Conservation (phyloP, 2,888 invertebrate species). For the Blastobasis lacticolella region DNA sequence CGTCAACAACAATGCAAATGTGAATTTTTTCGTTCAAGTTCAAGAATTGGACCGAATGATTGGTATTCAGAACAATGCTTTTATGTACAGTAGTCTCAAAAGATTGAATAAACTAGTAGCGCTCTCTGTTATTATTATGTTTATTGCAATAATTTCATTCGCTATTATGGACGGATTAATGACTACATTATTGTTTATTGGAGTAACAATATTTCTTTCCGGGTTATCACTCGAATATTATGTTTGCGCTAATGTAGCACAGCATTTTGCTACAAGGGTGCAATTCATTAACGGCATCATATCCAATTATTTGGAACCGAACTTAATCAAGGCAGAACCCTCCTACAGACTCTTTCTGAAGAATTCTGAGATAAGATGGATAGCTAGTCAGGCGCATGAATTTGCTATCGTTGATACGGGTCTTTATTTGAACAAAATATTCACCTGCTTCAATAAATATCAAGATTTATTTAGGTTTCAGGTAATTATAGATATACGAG, state of each 20-base stretch:
- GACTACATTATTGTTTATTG: constrained; percentile 3
- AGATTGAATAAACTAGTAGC: constrained; percentile 19
- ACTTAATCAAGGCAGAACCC: neutral
- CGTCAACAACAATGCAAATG: constrained; percentile 30
- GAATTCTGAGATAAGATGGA: constrained; percentile 19
- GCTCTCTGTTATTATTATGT: constrained; percentile 10
- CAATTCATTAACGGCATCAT: constrained; percentile 40
- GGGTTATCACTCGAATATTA: constrained; percentile 32
- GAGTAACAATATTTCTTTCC: constrained; percentile 17
- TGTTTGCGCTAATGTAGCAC: constrained; percentile 30
- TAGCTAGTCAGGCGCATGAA: constrained; percentile 30
- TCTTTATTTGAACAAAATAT: constrained; percentile 28
- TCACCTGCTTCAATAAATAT: constrained; percentile 27
- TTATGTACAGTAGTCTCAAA: constrained; percentile 21
- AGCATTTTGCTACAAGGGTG: constrained; percentile 33
- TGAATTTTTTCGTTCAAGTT: constrained; percentile 34
- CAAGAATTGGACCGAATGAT: constrained; percentile 44
- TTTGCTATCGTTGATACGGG: constrained; percentile 28
- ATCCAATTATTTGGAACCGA: constrained; percentile 27
- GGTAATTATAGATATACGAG: constrained; percentile 25
- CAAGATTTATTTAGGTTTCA: constrained; percentile 31
- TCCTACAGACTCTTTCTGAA: constrained; percentile 14
- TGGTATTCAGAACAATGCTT: constrained; percentile 30
- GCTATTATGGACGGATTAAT: constrained; percentile 8
- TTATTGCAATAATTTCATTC: constrained; percentile 11